Evolutionary conservation across 2,113 vertebrate genomes (phyloP).

Genomic region (Myotis lucifugus): DNA sequence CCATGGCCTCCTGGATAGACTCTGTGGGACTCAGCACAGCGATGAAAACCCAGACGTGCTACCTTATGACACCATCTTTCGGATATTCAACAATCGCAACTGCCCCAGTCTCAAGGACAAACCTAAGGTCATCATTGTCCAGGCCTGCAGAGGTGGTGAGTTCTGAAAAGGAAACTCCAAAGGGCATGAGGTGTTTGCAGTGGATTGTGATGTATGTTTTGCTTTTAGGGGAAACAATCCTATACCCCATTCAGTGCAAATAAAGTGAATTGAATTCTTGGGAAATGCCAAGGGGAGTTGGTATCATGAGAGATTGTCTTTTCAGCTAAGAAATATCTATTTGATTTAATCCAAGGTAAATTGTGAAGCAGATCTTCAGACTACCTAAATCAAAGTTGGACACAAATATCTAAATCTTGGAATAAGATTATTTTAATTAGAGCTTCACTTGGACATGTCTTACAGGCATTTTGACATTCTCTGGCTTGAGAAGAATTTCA

Average conservation of each 20-base stretch:
- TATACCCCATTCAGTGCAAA: background rate
- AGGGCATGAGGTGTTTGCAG: background rate
- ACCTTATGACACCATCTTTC: constrained; percentile 83
- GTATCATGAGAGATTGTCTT: background rate
- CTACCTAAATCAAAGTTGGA: background rate
- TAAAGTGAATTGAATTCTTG: background rate
- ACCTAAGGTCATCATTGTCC: constrained; percentile 92
- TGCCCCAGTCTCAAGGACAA: constrained; percentile 86
- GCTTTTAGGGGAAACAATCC: background rate
- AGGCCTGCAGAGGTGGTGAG: constrained; percentile 92
- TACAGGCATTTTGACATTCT: background rate
- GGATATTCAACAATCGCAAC: constrained; percentile 83
- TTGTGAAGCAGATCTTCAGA: background rate
- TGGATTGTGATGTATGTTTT: background rate
- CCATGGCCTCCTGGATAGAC: constrained; percentile 84
- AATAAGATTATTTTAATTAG: background rate
- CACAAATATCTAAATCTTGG: background rate
- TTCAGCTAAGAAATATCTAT: background rate
- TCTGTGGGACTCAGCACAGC: constrained; percentile 80
- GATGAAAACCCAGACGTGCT: constrained; percentile 71
- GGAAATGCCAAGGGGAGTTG: background rate
- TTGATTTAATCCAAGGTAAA: background rate
- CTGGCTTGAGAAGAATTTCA: background rate
- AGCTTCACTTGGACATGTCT: background rate
- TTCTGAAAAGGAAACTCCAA: background rate